Evolutionary conservation across 1,140 invertebrate genomes (phyloP).

Genomic region (Scylla paramamosain): DNA sequence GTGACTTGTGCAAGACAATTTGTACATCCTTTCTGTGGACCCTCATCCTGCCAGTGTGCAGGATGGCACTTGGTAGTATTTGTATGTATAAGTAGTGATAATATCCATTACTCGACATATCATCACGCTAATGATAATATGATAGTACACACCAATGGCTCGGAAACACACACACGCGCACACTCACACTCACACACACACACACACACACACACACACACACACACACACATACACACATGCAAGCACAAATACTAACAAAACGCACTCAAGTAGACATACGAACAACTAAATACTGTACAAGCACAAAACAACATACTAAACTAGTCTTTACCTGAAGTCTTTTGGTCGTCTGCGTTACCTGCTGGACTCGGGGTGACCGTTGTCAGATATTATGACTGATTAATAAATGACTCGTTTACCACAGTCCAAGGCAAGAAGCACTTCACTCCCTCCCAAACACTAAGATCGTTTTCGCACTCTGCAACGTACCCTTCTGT

Average conservation of each 20-base stretch:
- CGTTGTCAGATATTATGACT: background rate
- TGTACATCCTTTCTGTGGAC: background rate
- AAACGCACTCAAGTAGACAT: background rate
- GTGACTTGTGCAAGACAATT: background rate
- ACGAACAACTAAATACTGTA: background rate
- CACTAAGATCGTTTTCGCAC: background rate
- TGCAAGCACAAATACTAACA: too few relatives aligned
- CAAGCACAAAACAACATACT: background rate
- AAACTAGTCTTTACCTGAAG: too few relatives aligned
- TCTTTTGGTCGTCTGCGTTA: background rate
- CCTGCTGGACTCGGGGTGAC: background rate
- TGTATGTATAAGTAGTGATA: background rate
- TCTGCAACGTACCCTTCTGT: background rate
- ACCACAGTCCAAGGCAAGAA: background rate
- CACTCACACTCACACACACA: too few relatives aligned
- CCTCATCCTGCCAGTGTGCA: background rate
- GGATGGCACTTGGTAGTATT: background rate
- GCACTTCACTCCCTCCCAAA: slow-evolving; percentile 4
- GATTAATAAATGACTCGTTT: background rate
- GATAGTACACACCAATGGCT: too few relatives aligned
- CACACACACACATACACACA: too few relatives aligned
- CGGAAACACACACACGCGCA: too few relatives aligned
- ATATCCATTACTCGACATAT: background rate
- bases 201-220: too few relatives aligned
- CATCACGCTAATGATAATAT: background rate